Percentiles rank a stretch among this genome's conserved stretches.
Evolutionary conservation across 2,113 vertebrate genomes (phyloP).

Genomic region (Ibidorhyncha struthersii): DNA sequence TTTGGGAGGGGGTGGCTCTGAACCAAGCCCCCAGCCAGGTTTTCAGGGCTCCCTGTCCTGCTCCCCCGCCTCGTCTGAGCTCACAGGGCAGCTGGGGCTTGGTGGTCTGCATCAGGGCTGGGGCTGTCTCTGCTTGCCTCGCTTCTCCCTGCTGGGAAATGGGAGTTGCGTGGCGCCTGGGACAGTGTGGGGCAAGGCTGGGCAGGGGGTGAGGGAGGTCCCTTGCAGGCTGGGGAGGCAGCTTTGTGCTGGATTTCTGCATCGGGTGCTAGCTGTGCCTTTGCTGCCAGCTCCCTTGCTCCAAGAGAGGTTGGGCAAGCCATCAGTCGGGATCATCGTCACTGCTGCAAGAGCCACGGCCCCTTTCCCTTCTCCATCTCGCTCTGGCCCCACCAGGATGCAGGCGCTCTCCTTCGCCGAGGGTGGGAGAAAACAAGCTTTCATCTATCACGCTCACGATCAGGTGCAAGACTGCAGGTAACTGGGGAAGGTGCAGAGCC

Average conservation of each 20-base stretch:
- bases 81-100: background rate
- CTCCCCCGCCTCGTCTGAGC: fast-evolving
- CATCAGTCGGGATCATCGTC: fast-evolving
- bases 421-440: background rate
- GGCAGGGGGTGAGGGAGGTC: background rate
- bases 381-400: background rate
- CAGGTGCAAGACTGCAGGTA: background rate
- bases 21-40: background rate
- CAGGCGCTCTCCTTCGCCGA: background rate
- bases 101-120: background rate
- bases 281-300: background rate
- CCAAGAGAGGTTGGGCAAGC: background rate
- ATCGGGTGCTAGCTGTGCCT: background rate
- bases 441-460: background rate
- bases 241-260: background rate
- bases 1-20: background rate
- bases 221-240: background rate
- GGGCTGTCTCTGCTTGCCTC: background rate
- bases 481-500: background rate
- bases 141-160: background rate
- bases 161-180: background rate
- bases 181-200: background rate
- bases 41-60: background rate
- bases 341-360: background rate
- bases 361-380: background rate